Conservation (phyloP, 1,140 invertebrate species). For the Drosophila ohnishii region DNA sequence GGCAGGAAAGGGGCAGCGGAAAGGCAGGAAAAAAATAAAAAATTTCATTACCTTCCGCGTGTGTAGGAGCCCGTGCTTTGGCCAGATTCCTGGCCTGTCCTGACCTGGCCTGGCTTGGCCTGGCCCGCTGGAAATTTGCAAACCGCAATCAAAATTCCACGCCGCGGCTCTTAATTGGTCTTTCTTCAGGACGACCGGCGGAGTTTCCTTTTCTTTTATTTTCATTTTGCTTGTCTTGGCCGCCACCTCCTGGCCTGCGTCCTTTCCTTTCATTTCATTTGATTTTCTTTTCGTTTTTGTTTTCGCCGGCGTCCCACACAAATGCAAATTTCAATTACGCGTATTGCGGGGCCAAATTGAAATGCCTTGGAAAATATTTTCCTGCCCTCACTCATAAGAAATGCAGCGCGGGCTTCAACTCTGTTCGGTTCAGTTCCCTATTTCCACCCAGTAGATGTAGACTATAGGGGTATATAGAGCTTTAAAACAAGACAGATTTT, state of each 20-base stretch:
- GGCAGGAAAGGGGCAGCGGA: neutral
- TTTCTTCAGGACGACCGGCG: conserved; percentile 36
- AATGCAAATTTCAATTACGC: conserved; percentile 81
- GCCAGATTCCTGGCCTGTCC: conserved; percentile 16
- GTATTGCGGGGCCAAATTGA: conserved; percentile 73
- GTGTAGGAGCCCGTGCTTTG: conserved; percentile 3
- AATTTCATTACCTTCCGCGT: conserved; percentile 37
- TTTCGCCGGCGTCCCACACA: conserved; percentile 46
- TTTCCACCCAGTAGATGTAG: neutral
- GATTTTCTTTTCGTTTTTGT: conserved; percentile 31
- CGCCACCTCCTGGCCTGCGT: conserved; percentile 1
- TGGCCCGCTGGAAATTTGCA: conserved; percentile 33
- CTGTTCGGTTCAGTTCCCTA: conserved; percentile 13
- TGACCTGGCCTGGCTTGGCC: neutral
- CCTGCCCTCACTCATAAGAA: conserved; percentile 62
- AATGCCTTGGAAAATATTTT: conserved; percentile 77
- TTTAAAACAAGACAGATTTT: neutral
- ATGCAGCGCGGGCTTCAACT: conserved; percentile 51
- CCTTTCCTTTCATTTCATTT: conserved; percentile 29
- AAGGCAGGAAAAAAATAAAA: neutral
- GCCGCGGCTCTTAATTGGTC: conserved; percentile 69
- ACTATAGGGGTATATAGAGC: neutral
- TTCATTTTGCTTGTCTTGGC: conserved; percentile 43
- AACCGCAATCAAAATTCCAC: conserved; percentile 76
- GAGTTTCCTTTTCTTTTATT: conserved; percentile 20